Evolutionary conservation across 2,888 invertebrate species (phyloP), one percentile per base, ranked within the genome.

Genomic region (Mactromeris polynyma): DNA sequence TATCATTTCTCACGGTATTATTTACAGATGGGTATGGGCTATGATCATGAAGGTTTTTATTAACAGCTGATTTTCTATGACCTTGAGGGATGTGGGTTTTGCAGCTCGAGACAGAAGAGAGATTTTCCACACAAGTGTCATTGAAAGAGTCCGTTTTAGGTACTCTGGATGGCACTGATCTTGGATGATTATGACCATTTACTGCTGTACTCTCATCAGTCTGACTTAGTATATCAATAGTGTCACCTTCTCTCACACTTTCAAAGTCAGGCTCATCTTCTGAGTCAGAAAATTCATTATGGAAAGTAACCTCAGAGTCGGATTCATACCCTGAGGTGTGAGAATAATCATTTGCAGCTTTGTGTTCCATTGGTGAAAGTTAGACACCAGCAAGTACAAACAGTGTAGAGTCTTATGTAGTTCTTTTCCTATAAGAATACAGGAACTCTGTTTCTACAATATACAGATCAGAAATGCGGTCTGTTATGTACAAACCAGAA

Each of bases 241-340:
- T 21, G 17, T 36, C 33, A 17, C 14, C 19, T 1, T 36, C 73
- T 64, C 58, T 64, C 11, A 26, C 58, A 64, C n/a, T 26, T 26
- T 64, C 51, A 11, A 36, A 33, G 31, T 81, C 14, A 31, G 26
- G n/a, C 36, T 85, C 85, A 36, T 85, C 85, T 36, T 85, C 85
- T 0, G 7, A 31, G 40, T 85, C 85, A 36, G 85, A 79, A 31
- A 85, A 85, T 2, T 78, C 38, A 33, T 85, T 79, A 6, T 31
- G n/a, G 40, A 79, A 85, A 36, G 54, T 73, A 31, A 38, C 26
- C 11, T 36, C 31, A 4, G 54, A n/a, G n/a, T 84, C 84, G 7
- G 51, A 36, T 0, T 84, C 84, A n/a, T 46, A 26, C 19, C n/a
- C 58, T 19, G 21, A 26, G 9, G 9, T n/a, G n/a, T n/a, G 26